Base-by-base conservation (phyloP, 2,113 vertebrate species). In the Pelusios castaneus region DNA sequence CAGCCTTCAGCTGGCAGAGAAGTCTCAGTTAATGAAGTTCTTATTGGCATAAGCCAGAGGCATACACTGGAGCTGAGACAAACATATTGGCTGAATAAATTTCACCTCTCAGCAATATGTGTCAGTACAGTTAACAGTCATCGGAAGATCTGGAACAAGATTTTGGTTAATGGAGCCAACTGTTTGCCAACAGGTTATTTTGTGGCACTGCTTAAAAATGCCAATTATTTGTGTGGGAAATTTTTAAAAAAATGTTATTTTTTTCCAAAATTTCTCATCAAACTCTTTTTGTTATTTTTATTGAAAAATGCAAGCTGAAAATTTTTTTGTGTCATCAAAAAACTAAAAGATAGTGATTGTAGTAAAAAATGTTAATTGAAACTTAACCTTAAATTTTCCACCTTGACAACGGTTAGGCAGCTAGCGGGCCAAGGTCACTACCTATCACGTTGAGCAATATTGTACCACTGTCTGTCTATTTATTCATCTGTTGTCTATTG, bases 11-110 rank as follows among this genome's bases (percentile, higher is more conserved):
- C 87, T 55, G 78, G 82, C 89, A 29, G 78, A 95, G 94, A 88
- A 60, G 90, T 60, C 67, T 47, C 6, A 45, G 85, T 84, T 93
- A 85, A 91, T 89, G 45, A 89, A 49, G 84, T 60, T 78, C 92
- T 82, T 85, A 8, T 2, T 85, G 94, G 77, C 85, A 89, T 95
- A 43, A 43, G 79, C 7, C 86, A 82, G 49, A 77, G 91, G 86
- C 7, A 2, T 51, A 2, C 10, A 19, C 70, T 47, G 27, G 52
- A 91, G 92, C 95, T 87, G 84, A 80, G 95, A 83, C 89, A 58
- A 85, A 92, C 47, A 17, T n/a, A 34, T 16, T 78, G 76, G 86
- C 54, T 21, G 45, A 85, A 22, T 73, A 58, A 67, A 41, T 27
- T 8, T 41, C 58, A 70, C 21, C 80, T 17, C 1, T 5, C 52